Conservation (phyloP, 2,113 vertebrate genomes). For the Pongo abelii region DNA sequence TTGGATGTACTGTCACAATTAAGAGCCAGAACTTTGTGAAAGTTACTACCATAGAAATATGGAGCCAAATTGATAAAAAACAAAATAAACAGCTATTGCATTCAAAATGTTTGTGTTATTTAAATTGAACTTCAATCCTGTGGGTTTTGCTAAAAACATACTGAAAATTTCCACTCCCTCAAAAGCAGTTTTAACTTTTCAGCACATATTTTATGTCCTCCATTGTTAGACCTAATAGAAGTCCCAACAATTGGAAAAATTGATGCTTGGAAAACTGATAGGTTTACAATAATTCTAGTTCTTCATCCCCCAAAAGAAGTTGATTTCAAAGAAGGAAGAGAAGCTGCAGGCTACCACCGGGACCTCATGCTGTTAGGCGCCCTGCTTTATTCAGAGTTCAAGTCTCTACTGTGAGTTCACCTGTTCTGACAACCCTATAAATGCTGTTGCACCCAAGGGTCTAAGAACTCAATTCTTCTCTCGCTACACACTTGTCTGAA, state of each 20-base stretch:
- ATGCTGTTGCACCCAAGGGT: background rate
- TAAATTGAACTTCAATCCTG: conserved; percentile 27
- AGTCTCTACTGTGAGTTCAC: background rate
- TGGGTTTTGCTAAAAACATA: conserved; percentile 32
- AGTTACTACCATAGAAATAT: background rate
- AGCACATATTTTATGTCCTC: background rate
- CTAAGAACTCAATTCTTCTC: background rate
- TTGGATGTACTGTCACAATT: background rate
- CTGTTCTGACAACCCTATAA: accelerated
- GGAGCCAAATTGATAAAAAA: background rate
- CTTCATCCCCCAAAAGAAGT: background rate
- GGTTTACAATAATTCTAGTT: background rate
- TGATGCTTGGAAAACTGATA: background rate
- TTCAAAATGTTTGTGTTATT: conserved; percentile 19
- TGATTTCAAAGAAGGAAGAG: background rate
- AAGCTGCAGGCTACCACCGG: background rate
- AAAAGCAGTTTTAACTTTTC: conserved; percentile 31
- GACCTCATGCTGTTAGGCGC: background rate
- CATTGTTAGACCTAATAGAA: background rate
- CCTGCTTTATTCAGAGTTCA: background rate
- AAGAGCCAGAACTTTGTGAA: background rate
- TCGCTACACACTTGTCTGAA: background rate
- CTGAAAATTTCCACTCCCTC: conserved; percentile 13
- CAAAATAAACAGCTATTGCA: background rate
- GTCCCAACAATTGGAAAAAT: background rate